Conservation (phyloP, 2,113 vertebrate species). For the Porphyrio hochstetteri region DNA sequence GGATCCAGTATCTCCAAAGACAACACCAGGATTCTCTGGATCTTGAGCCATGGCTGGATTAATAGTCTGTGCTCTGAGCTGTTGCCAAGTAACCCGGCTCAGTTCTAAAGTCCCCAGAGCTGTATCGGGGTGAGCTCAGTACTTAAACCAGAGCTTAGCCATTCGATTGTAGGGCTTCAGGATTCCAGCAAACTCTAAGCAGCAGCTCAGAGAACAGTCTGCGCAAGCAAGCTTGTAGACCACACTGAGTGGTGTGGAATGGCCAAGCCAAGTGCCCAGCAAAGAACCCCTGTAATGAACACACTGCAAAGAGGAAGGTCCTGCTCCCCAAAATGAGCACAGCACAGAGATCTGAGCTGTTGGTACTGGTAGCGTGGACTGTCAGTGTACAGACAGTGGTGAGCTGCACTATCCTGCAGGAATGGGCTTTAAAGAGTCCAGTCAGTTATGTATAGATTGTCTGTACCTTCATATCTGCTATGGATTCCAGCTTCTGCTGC, state of each 20-base stretch:
- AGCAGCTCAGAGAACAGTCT: not conserved
- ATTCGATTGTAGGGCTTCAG: accelerated
- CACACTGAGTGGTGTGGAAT: not conserved
- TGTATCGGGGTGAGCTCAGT: accelerated
- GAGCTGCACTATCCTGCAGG: not conserved
- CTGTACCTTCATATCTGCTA: conserved; percentile 92
- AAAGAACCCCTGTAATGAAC: accelerated
- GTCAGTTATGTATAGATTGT: accelerated
- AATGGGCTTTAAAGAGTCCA: not conserved
- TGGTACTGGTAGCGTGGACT: not conserved
- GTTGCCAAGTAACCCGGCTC: not conserved
- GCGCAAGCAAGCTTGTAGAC: not conserved
- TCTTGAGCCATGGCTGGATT: not conserved
- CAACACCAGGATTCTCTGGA: not conserved
- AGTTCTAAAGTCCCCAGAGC: not conserved
- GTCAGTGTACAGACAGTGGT: not conserved
- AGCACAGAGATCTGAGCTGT: accelerated
- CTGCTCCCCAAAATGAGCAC: not conserved
- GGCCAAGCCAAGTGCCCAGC: accelerated
- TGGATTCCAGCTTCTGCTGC: conserved; percentile 95
- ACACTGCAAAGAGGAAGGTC: not conserved
- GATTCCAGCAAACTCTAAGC: not conserved
- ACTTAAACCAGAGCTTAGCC: not conserved
- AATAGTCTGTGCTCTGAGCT: not conserved
- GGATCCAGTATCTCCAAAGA: not conserved